Percentiles rank a stretch among this genome's conserved stretches.
Evolutionary conservation across 2,113 vertebrate species (phyloP).

Genomic region (Ctenomys sociabilis): DNA sequence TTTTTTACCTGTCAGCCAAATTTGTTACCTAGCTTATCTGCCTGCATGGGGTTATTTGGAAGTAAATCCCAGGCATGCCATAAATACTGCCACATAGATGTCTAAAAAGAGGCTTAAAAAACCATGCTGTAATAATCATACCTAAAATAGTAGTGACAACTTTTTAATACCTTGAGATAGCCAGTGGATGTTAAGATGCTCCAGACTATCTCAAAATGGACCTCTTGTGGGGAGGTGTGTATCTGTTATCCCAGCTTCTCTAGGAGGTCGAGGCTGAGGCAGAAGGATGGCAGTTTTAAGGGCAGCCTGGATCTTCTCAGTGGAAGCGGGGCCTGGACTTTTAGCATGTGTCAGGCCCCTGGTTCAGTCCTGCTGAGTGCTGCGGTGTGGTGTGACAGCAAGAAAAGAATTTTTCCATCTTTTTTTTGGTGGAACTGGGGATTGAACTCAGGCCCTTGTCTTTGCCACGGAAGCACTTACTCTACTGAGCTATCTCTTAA

Average conservation of each 20-base stretch:
- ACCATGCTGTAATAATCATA: not conserved
- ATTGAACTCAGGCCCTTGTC: too few relatives aligned
- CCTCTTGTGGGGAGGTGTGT: not conserved
- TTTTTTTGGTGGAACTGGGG: too few relatives aligned
- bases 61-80: not conserved
- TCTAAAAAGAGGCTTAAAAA: slow-evolving; percentile 40
- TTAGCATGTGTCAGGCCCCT: not conserved
- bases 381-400: too few relatives aligned
- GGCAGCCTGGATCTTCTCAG: not conserved
- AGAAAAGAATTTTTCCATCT: too few relatives aligned
- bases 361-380: not conserved
- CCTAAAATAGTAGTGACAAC: not conserved
- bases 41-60: slow-evolving; percentile 27
- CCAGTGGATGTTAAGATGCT: not conserved
- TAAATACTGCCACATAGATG: slow-evolving; percentile 5
- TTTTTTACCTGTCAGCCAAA: not conserved
- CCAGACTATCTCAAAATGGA: not conserved
- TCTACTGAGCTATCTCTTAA: too few relatives aligned
- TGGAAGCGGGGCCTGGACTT: not conserved
- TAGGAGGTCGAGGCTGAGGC: not conserved
- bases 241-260: not conserved
- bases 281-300: not conserved
- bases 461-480: too few relatives aligned
- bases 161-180: not conserved
- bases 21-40: not conserved